Evolutionary conservation across 2,113 vertebrate genomes (phyloP), one percentile per base, ranked within the genome.

Genomic region (Tinamus guttatus): DNA sequence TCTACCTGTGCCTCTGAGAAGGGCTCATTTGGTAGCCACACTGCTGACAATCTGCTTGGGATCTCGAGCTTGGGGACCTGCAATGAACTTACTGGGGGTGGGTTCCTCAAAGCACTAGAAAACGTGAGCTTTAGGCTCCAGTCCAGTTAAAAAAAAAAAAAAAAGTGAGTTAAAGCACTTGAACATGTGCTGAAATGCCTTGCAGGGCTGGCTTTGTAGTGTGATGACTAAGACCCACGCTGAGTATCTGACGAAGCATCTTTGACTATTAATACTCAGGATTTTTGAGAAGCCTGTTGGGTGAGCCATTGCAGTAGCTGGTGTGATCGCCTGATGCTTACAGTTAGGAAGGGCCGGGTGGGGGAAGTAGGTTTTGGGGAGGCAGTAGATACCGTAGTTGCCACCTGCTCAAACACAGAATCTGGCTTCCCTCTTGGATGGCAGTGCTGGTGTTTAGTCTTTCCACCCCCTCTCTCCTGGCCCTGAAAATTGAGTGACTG

Each of bases 181-280:
- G 51, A 0, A 2, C 90, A 65, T 2, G 6, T 92, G 90, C 85
- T 71, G 49, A 38, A 13, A 19, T 71, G 49, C n/a, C 51, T 54
- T 0, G 0, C 2, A 1, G 77, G 73, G 80, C 83, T 52, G 73
- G 88, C 90, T 93, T 12, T 0, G 82, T 64, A 41, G 73, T 36
- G 52, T 4, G 4, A 28, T 90, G 85, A 89, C 94, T 96, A 51
- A 87, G 83, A 32, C 93, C 93, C 74, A 69, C 6, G 16, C 85
- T 63, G 68, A 76, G 52, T 80, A 59, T 93, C 60, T 93, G 90
- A 93, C 80, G 79, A 52, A 88, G 88, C 17, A 4, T 68, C 85
- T 85, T 84, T 1, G 0, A 17, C 1, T 2, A 10, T 0, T 0
- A 78, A 32, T 3, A 0, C 69, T 49, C 1, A 8, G 68, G 36